Percentiles rank a stretch among this genome's conserved stretches.
phyloP scores from a whole-genome alignment of 2,113 vertebrate species.

The Enhydra lutris region DNA sequence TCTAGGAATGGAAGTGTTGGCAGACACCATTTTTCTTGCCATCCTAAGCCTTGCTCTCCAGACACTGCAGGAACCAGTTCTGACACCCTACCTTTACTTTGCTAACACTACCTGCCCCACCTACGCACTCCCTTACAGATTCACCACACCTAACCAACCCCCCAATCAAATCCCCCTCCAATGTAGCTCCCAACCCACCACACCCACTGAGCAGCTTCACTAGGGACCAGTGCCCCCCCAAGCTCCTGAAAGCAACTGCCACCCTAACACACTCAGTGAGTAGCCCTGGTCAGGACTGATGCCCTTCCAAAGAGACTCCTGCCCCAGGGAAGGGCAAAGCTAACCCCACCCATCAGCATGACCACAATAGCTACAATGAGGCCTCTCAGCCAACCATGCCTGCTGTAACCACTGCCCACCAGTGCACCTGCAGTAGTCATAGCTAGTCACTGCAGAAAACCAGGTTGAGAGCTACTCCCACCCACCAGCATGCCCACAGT shows the following conservation, averaged over 20 bases:
- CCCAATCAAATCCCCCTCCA: background rate
- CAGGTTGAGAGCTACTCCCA: background rate
- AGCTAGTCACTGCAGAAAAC: background rate
- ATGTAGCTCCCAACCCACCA: background rate
- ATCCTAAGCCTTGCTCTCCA: background rate
- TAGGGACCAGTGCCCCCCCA: background rate
- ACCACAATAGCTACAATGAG: background rate
- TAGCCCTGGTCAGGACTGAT: background rate
- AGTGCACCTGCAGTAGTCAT: background rate
- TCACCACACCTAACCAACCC: background rate
- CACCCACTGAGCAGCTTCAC: background rate
- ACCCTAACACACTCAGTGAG: background rate
- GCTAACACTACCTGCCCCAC: background rate
- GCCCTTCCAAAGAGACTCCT: background rate
- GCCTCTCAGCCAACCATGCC: background rate
- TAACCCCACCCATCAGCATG: background rate
- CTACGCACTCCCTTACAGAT: background rate
- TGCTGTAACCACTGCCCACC: background rate
- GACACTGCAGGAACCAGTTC: background rate
- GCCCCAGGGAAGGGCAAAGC: background rate
- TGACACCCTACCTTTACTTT: background rate
- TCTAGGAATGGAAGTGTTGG: background rate
- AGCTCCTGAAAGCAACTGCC: background rate
- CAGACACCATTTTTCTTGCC: background rate
- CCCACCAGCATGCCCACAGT: background rate